These are phyloP conservation scores for Monoplex corrugatus DNA, from an alignment of 2,888 invertebrate species.

Conservation along the genomic window DNA sequence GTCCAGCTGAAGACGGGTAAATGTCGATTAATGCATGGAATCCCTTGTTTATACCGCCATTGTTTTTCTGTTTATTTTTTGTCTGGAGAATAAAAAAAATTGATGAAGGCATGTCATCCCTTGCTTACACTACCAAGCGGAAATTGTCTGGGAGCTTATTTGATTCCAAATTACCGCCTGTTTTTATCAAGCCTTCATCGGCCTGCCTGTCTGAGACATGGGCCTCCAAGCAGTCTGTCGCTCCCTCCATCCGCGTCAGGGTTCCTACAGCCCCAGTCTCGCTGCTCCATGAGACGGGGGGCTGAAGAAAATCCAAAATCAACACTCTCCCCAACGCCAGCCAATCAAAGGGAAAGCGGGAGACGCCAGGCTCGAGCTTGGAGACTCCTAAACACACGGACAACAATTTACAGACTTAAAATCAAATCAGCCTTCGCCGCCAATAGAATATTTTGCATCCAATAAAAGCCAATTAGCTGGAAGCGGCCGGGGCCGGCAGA, in stretches of 20 bases:
- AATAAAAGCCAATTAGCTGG: constrained; percentile 48
- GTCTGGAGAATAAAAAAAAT: too few species aligned
- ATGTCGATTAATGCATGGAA: too few species aligned
- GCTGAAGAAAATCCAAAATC: not conserved
- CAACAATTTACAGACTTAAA: constrained; percentile 51
- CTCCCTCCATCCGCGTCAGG: not conserved
- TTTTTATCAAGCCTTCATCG: too few species aligned
- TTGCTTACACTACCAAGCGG: too few species aligned
- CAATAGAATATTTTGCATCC: constrained; percentile 44
- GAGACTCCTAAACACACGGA: constrained; percentile 30
- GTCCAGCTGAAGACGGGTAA: too few species aligned
- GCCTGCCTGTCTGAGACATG: too few species aligned
- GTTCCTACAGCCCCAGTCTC: too few species aligned
- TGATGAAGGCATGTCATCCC: too few species aligned
- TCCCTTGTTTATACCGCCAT: too few species aligned
- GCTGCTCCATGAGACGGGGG: not conserved
- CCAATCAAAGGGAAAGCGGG: not conserved
- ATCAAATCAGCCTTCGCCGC: constrained; percentile 47
- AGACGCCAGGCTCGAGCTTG: not conserved
- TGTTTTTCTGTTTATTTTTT: too few species aligned
- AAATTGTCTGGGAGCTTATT: too few species aligned
- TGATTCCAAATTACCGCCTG: too few species aligned
- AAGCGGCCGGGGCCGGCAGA: not conserved
- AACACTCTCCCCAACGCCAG: not conserved
- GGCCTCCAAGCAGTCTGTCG: not conserved